Evolutionary conservation across 1,140 invertebrate species (phyloP).

Genomic region (Delia radicum): DNA sequence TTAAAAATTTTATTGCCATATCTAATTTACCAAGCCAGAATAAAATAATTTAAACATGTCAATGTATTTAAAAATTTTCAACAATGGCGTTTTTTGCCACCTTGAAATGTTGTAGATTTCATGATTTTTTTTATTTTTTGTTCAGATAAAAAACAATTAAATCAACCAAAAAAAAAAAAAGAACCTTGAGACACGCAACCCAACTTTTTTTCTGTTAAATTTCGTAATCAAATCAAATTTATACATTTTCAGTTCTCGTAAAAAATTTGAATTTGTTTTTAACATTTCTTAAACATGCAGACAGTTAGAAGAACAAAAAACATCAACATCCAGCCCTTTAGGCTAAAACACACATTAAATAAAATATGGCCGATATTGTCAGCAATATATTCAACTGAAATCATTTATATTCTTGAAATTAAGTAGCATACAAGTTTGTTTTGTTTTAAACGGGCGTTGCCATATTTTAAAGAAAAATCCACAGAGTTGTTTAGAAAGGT

Average conservation of each 20-base stretch:
- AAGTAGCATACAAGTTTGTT: too few species aligned
- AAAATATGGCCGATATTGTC: neutral
- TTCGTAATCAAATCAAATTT: neutral
- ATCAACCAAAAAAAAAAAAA: neutral
- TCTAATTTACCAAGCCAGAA: too few species aligned
- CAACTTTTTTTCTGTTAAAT: neutral
- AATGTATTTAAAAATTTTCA: neutral
- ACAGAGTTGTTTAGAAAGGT: too few species aligned
- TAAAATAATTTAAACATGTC: too few species aligned
- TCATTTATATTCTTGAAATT: too few species aligned
- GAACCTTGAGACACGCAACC: constrained; percentile 21
- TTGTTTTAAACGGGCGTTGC: too few species aligned
- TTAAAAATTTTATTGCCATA: too few species aligned
- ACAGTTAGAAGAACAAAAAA: neutral
- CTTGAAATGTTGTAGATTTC: constrained; percentile 12
- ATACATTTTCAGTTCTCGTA: neutral
- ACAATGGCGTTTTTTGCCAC: neutral
- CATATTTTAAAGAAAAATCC: too few species aligned
- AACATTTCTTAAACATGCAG: neutral
- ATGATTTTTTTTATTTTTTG: constrained; percentile 5
- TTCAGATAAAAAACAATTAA: neutral
- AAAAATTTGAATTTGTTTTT: neutral
- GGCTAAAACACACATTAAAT: neutral
- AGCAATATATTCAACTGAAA: too few species aligned
- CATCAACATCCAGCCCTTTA: neutral